Base-by-base conservation (phyloP, 2,113 vertebrate genomes). In the Cygnus atratus region DNA sequence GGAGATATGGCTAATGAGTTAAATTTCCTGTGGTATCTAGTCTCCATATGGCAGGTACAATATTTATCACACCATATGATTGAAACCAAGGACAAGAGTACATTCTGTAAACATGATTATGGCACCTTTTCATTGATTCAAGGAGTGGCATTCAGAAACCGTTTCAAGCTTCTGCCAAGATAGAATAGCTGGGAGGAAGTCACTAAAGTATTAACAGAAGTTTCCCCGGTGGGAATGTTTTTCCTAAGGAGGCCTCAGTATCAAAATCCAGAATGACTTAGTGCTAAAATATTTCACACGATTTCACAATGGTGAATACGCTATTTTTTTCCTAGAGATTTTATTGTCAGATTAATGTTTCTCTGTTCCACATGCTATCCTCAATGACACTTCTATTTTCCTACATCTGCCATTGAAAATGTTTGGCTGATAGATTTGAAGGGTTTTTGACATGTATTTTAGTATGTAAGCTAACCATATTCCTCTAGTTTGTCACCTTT, bases 21-120 rank as follows among this genome's bases (percentile, higher is more conserved):
- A 94, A 68, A 94, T 82, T 94, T 96, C 93, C 84, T 94, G 71
- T 44, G 37, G 31, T 80, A 85, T 55, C 52, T 63, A 95, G n/a
- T 46, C 67, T 88, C 87, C 82, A 88, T 75, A 65, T 91, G 92
- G 59, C 67, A 94, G 84, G 59, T 95, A 87, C 46, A 55, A 28
- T 70, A 67, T 80, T 90, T 90, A 88, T 71, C 87, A 39, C 9
- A 2, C 31, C 82, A 80, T 76, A 52, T 85, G 81, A 37, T 89
- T 91, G 48, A 87, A 89, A 91, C n/a, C 25, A 70, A 0, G 0
- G 54, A 85, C 55, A 87, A 85, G 52, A 88, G 31, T 62, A 92
- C 82, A 67, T 90, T 83, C 82, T 88, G 67, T 91, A 95, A 96
- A 93, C 93, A 94, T 66, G 67, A 62, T 87, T 90, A 66, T 77